phyloP scores from a whole-genome alignment of 2,888 invertebrate genomes.

The Melipona bicolor region DNA sequence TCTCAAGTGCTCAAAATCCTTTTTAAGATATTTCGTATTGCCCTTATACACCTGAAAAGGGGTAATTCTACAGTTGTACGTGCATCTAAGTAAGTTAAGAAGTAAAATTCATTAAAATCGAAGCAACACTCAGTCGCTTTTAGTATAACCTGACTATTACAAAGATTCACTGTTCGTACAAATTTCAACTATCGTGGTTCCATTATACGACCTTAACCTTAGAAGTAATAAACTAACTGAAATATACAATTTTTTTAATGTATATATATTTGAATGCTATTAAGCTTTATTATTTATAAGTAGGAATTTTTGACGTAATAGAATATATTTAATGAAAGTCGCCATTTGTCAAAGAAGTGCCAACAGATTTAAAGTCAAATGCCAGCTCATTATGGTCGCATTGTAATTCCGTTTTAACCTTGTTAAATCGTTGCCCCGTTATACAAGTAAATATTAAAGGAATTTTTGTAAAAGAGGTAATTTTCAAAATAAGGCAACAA shows the following conservation, averaged over 20 bases:
- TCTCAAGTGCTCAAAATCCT: conserved; percentile 77
- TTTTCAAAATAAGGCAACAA: conserved; percentile 8
- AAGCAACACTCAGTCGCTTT: background rate
- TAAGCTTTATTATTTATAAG: background rate
- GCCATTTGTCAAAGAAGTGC: conserved; percentile 54
- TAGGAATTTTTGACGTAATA: conserved; percentile 9
- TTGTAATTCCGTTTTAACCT: conserved; percentile 9
- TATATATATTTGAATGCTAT: background rate
- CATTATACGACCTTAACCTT: conserved; percentile 78
- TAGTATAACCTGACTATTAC: conserved; percentile 17
- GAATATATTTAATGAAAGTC: conserved; percentile 36
- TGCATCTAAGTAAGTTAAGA: conserved; percentile 79
- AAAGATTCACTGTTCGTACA: conserved; percentile 36
- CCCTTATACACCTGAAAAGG: conserved; percentile 75
- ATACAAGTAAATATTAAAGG: background rate
- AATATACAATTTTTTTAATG: conserved; percentile 24
- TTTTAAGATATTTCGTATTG: conserved; percentile 76
- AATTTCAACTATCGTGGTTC: conserved; percentile 78
- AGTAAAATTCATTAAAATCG: background rate
- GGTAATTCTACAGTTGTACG: conserved; percentile 79
- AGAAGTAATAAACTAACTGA: conserved; percentile 51
- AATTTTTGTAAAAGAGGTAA: background rate
- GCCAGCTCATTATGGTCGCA: conserved; percentile 43
- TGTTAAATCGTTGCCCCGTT: background rate
- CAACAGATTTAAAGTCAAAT: conserved; percentile 59